phyloP scores from a whole-genome alignment of 2,888 invertebrate genomes.

The Zygogramma bicolorata region DNA sequence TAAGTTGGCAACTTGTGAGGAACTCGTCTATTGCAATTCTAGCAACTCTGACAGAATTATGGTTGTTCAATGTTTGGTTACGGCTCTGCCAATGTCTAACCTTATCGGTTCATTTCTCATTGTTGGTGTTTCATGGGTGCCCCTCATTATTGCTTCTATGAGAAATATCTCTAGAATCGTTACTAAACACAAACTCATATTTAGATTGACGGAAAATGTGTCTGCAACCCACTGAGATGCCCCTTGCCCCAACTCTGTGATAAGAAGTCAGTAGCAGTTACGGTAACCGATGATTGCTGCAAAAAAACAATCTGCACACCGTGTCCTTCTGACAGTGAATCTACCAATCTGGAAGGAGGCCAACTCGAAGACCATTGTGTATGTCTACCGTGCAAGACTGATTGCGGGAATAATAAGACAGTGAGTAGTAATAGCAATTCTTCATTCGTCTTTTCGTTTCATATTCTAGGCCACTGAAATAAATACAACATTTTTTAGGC shows the following conservation, averaged over 20 bases:
- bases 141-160: too few species aligned
- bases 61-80: too few species aligned
- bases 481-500: too few species aligned
- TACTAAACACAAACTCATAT: background rate
- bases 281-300: slow-evolving; percentile 57
- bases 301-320: slow-evolving; percentile 53
- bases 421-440: slow-evolving; percentile 20
- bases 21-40: too few species aligned
- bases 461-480: background rate
- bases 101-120: too few species aligned
- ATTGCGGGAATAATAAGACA: slow-evolving; percentile 56
- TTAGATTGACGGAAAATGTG: slow-evolving; percentile 54
- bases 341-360: slow-evolving; percentile 51
- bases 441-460: background rate
- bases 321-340: slow-evolving; percentile 60
- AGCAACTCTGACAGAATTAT: too few species aligned
- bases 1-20: too few species aligned
- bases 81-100: too few species aligned
- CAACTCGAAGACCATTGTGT: slow-evolving; percentile 60
- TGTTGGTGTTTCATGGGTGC: too few species aligned
- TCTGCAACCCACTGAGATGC: slow-evolving; percentile 57
- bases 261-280: slow-evolving; percentile 55
- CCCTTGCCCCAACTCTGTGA: slow-evolving; percentile 58
- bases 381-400: slow-evolving; percentile 58
- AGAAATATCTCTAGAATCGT: too few species aligned